Base-by-base conservation (phyloP, 1,140 invertebrate genomes). In the Megalopta genalis region DNA sequence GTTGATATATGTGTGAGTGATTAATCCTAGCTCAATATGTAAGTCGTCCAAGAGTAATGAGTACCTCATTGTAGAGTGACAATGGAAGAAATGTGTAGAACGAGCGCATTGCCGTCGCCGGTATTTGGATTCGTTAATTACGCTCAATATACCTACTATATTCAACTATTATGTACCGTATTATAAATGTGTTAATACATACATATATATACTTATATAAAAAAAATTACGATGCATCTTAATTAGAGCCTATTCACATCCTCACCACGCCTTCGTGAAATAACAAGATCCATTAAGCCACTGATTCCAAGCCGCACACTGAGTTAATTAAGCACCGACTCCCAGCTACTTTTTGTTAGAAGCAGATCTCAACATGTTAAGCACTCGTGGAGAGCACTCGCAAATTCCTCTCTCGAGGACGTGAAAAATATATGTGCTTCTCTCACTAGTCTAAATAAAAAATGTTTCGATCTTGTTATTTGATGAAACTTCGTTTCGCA, bases 131-230 rank as follows among this genome's bases (percentile, higher is more conserved):
- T 81, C 66, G 62, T 86, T 75, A 84, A 32, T 81, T 84, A 80
- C 83, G 82, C 85, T 86, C 85, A 86, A 86, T 84, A 79, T 81
- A 78, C 62, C 72, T 27, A 77, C 71, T 80, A 75, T 86, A 86
- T 68, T 81, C 64, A 78, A 65, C 74, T 75, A 86, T 59, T 72
- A 70, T 86, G 81, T 86, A 86, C 71, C 64, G 42, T 65, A 84
- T 79, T 83, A 69, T 78, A 78, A 78, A 78, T 78, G 76, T 78
- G 76, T 78, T 78, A 78, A 78, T 78, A 78, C 69, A 63, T 78
- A 63, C 60, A 73, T 73, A 63, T 60, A 70, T 78, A 78, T 78
- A 78, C 68, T 78, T 78, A 72, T 78, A 72, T 85, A 82, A 73
- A 83, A 76, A 69, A 65, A 21, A 63, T 63, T 1, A 12, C 39